A percentile compares a stretch with the other conserved stretches of the same genome.
Evolutionary conservation across 2,113 vertebrate species (phyloP).

Genomic region (Donacobius atricapilla): DNA sequence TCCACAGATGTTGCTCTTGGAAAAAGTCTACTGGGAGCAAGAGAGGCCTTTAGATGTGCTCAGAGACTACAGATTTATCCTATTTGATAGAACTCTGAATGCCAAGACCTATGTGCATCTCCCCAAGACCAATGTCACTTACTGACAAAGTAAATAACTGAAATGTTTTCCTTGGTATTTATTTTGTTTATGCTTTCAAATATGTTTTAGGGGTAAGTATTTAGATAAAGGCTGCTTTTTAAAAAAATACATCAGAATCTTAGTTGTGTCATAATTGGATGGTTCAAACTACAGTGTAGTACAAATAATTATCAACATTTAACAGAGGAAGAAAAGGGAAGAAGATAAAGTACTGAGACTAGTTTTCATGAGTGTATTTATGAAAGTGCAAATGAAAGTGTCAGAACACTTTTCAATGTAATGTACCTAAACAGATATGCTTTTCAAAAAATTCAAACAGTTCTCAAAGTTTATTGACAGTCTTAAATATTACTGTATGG

Average conservation of each 20-base stretch:
- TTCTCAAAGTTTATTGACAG: not conserved
- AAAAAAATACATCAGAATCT: not conserved
- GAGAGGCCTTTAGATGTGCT: not conserved
- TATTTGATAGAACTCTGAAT: not conserved
- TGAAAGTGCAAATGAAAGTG: not conserved
- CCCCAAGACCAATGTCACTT: not conserved
- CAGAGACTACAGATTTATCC: not conserved
- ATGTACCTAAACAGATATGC: not conserved
- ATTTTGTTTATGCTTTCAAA: not conserved
- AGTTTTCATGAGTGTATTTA: not conserved
- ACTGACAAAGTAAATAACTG: not conserved
- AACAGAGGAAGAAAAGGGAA: not conserved
- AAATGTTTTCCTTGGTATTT: not conserved
- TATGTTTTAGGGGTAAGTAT: not conserved
- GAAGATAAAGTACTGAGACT: not conserved
- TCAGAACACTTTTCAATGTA: not conserved
- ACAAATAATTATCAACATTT: not conserved
- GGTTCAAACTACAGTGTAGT: not conserved
- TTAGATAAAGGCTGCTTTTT: not conserved
- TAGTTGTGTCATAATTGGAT: not conserved
- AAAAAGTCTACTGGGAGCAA: not conserved
- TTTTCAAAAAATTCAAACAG: not conserved
- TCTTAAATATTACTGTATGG: not conserved
- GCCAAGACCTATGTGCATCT: not conserved
- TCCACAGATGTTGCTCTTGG: rapidly evolving